These are phyloP conservation scores for Tauraco hartlaubi DNA, from an alignment of 2,797 vertebrate species.

Conservation along the genomic window DNA sequence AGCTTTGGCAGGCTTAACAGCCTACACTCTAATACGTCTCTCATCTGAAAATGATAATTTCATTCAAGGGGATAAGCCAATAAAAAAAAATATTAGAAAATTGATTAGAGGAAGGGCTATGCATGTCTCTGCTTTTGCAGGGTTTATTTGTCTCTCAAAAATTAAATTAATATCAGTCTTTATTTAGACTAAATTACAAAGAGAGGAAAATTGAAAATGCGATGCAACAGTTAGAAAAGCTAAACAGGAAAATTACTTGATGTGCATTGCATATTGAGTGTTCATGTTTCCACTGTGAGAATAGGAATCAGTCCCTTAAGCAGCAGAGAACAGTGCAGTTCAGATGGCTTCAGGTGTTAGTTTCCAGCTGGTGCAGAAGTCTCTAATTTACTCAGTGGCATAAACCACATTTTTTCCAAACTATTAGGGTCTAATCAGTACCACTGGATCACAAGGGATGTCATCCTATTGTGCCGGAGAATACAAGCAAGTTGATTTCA, in stretches of 20 bases:
- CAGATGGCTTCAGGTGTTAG: background rate
- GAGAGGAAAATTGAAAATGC: constrained; percentile 17
- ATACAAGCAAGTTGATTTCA: background rate
- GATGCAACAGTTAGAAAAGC: constrained; percentile 10
- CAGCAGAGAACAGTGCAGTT: background rate
- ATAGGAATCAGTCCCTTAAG: background rate
- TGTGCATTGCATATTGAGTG: constrained; percentile 25
- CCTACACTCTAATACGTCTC: background rate
- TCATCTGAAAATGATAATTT: constrained; percentile 9
- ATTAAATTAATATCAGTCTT: constrained; percentile 29
- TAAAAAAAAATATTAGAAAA: constrained; percentile 3
- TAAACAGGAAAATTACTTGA: constrained; percentile 29
- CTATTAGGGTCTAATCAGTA: background rate
- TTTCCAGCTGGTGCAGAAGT: background rate
- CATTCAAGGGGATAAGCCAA: constrained; percentile 16
- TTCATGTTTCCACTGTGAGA: background rate
- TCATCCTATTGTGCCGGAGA: background rate
- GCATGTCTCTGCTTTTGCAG: background rate
- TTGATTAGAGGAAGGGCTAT: background rate
- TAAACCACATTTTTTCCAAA: background rate
- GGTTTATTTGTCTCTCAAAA: background rate
- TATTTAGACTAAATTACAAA: constrained; percentile 46
- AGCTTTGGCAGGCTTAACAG: constrained; percentile 9
- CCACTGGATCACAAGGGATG: background rate
- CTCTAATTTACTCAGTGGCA: background rate